Conservation (phyloP, 2,888 invertebrate genomes). For the Rhagium mordax region DNA sequence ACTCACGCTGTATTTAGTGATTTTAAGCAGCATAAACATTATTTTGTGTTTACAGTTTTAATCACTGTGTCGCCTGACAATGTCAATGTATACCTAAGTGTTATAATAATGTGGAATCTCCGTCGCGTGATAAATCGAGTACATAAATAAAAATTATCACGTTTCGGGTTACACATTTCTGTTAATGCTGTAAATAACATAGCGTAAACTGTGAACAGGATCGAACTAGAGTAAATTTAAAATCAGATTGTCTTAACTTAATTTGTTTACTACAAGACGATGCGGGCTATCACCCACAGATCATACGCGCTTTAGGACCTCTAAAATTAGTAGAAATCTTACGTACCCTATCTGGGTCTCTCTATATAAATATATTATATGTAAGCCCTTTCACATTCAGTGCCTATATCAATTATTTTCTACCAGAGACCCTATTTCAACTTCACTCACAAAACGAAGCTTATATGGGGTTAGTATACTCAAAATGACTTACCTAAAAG, state of each 20-base stretch:
- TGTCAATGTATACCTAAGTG: neutral
- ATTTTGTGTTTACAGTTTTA: neutral
- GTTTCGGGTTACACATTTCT: slow-evolving; percentile 2
- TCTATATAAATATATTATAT: no score
- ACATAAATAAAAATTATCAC: slow-evolving; percentile 1
- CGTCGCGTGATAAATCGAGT: slow-evolving; percentile 18
- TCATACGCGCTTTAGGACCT: no score
- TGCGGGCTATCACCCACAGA: no score
- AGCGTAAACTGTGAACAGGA: neutral
- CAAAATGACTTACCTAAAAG: no score
- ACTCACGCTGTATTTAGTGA: neutral
- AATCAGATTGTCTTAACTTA: neutral
- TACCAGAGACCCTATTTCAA: no score
- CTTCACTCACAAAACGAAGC: no score
- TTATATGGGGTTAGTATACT: no score
- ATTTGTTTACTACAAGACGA: no score
- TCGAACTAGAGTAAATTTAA: neutral
- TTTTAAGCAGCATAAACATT: neutral
- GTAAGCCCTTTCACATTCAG: no score
- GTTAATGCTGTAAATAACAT: neutral
- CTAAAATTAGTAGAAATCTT: no score
- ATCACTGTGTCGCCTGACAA: neutral
- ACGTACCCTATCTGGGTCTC: no score
- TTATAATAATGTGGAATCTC: neutral
- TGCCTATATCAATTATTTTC: no score